Base-by-base conservation (phyloP, 2,888 invertebrate genomes). In the Epirrita christyi region DNA sequence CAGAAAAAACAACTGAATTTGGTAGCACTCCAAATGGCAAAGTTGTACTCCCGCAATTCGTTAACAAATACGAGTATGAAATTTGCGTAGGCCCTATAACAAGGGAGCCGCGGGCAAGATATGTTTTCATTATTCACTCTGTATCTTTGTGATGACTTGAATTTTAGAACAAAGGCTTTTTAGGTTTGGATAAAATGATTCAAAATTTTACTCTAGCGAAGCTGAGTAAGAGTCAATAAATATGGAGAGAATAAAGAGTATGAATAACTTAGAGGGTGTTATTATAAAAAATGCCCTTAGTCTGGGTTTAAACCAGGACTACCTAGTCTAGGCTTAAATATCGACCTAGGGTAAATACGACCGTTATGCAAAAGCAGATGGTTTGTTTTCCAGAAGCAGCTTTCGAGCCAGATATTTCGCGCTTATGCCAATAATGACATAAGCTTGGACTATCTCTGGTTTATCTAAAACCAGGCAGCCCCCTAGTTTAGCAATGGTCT, bases 121-220 rank as follows among this genome's bases (percentile, higher is more conserved):
- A 60, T 63, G 57, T 63, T 65, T 71, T 70, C 62, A 68, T 71
- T 70, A 73, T 73, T 70, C 63, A 71, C 65, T 65, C 55, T 59
- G 57, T 69, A 70, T 59, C 65, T 69, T 67, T 70, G 69, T 63
- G 63, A 64, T 64, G 59, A 59, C 61, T 61, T 67, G 61, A 67
- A 69, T 67, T 71, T 64, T 71, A 68, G 63, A 68, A 70, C 65
- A 67, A 69, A 64, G 54, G 47, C 55, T 59, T 63, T 66, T 64
- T 50, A 49, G 54, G 46, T 59, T 63, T 36, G 36, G 41, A 48
- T 61, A 40, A 63, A 61, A 55, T 66, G 51, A 70, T 63, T 63
- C 42, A 41, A 51, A 55, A 48, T 46, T 53, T 41, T 9, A 40
- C 42, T 45, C 21, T 6, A n/a, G 8, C 32, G 37, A 28, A 41